A percentile compares a stretch with the other conserved stretches of the same genome.
phyloP scores from a whole-genome alignment of 1,140 invertebrate genomes.

The Drosophila punjabiensis region DNA sequence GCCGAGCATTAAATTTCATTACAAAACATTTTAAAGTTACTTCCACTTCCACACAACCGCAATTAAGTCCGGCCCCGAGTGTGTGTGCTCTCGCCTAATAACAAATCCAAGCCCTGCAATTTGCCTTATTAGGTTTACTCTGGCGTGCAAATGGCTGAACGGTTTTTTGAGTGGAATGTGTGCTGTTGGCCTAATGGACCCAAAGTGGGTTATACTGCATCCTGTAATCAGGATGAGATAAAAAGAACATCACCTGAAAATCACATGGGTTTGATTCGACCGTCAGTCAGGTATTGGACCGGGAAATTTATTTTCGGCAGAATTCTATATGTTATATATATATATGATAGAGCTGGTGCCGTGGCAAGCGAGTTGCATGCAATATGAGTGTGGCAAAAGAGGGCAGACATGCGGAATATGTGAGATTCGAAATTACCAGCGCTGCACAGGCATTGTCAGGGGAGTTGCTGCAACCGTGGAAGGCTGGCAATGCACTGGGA shows the following conservation, averaged over 20 bases:
- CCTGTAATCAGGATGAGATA: slow-evolving; percentile 5
- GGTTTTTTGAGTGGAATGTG: slow-evolving; percentile 11
- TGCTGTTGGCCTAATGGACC: slow-evolving; percentile 9
- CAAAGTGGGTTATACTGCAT: background rate
- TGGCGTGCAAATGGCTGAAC: slow-evolving; percentile 15
- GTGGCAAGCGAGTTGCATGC: slow-evolving; percentile 14
- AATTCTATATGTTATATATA: slow-evolving; percentile 2
- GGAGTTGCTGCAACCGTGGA: background rate
- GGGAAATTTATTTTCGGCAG: slow-evolving; percentile 13
- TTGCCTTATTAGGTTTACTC: slow-evolving; percentile 20
- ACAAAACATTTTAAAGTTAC: slow-evolving; percentile 53
- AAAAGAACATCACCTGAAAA: background rate
- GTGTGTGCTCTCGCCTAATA: slow-evolving; percentile 20
- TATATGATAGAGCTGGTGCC: background rate
- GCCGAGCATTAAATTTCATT: slow-evolving; percentile 60
- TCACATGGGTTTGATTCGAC: background rate
- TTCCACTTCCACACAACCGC: slow-evolving; percentile 14
- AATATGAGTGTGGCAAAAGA: slow-evolving; percentile 10
- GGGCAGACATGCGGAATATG: slow-evolving; percentile 35
- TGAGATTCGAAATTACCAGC: slow-evolving; percentile 39
- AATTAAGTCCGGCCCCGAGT: slow-evolving; percentile 38
- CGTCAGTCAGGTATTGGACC: background rate
- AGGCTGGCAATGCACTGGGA: background rate
- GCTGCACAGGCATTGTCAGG: slow-evolving; percentile 8
- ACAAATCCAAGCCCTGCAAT: slow-evolving; percentile 41